phyloP scores from a whole-genome alignment of 1,140 invertebrate species.

The Oncopodura yosiiana region DNA sequence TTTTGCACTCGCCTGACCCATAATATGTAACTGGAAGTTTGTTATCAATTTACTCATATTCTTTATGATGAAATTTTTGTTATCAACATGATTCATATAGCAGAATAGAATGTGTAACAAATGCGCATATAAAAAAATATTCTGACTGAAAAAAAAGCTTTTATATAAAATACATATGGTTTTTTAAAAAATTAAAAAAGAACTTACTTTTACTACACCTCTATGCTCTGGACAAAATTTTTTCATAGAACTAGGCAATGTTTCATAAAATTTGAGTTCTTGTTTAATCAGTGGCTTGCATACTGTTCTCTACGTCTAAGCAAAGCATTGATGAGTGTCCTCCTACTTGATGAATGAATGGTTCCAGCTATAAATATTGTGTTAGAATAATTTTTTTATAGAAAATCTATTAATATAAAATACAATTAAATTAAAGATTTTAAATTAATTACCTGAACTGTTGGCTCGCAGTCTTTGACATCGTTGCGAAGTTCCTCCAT shows the following conservation, averaged over 20 bases:
- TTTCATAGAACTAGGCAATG: conserved; percentile 44
- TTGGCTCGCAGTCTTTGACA: conserved; percentile 35
- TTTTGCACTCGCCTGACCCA: too few relatives aligned
- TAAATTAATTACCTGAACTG: conserved; percentile 30
- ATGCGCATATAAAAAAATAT: too few relatives aligned
- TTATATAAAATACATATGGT: too few relatives aligned
- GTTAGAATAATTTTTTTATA: too few relatives aligned
- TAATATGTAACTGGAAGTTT: too few relatives aligned
- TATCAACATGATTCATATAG: too few relatives aligned
- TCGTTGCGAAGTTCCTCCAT: conserved; percentile 34
- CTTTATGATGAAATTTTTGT: too few relatives aligned
- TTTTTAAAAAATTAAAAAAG: too few relatives aligned
- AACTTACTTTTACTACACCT: conserved; percentile 39
- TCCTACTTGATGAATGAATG: conserved; percentile 49
- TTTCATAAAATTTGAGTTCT: conserved; percentile 51
- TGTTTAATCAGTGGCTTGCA: conserved; percentile 51
- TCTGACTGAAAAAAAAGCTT: too few relatives aligned
- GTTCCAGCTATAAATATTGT: conserved; percentile 39
- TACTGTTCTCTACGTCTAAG: conserved; percentile 48
- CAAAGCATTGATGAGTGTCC: conserved; percentile 50
- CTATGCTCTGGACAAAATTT: conserved; percentile 47
- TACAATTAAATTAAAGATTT: not conserved
- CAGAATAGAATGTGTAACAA: too few relatives aligned
- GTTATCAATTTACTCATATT: too few relatives aligned
- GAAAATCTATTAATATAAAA: not conserved